Evolutionary conservation across 2,888 invertebrate genomes (phyloP).

Genomic region (Sesamia inferens): DNA sequence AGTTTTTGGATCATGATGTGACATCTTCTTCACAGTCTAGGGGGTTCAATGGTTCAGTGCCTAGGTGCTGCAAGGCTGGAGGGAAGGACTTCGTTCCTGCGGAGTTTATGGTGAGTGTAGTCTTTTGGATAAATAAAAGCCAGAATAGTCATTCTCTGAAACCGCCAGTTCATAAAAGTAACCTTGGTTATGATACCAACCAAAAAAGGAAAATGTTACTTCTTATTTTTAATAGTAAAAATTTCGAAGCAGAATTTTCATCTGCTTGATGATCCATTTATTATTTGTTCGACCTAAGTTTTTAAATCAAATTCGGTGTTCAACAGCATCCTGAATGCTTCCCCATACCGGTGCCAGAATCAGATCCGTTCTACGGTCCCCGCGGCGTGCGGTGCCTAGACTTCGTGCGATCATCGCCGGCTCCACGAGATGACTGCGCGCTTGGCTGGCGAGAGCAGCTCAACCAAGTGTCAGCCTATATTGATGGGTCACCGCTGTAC

Average conservation of each 20-base stretch:
- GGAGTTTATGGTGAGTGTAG: conserved; percentile 89
- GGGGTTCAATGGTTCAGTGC: conserved; percentile 94
- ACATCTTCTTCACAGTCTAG: conserved; percentile 94
- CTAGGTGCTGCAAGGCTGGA: conserved; percentile 93
- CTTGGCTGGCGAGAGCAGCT: conserved; percentile 96
- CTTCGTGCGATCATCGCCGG: conserved; percentile 95
- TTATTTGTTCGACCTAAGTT: neutral
- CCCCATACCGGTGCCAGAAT: conserved; percentile 93
- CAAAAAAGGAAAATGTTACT: too few species aligned
- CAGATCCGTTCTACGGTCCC: conserved; percentile 93
- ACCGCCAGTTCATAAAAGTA: too few species aligned
- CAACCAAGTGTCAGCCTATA: conserved; percentile 94
- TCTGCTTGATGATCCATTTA: neutral
- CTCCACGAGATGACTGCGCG: conserved; percentile 94
- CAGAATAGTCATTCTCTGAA: too few species aligned
- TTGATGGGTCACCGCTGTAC: conserved; percentile 95
- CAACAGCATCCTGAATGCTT: conserved; percentile 95
- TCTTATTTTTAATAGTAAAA: too few species aligned
- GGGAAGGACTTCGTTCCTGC: conserved; percentile 91
- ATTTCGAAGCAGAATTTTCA: too few species aligned
- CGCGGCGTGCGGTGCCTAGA: conserved; percentile 94
- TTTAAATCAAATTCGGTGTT: neutral
- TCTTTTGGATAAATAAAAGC: neutral
- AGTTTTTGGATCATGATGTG: conserved; percentile 96
- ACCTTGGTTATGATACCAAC: too few species aligned